These are phyloP conservation scores for Apis laboriosa DNA, from an alignment of 1,140 invertebrate species.

Conservation along the genomic window DNA sequence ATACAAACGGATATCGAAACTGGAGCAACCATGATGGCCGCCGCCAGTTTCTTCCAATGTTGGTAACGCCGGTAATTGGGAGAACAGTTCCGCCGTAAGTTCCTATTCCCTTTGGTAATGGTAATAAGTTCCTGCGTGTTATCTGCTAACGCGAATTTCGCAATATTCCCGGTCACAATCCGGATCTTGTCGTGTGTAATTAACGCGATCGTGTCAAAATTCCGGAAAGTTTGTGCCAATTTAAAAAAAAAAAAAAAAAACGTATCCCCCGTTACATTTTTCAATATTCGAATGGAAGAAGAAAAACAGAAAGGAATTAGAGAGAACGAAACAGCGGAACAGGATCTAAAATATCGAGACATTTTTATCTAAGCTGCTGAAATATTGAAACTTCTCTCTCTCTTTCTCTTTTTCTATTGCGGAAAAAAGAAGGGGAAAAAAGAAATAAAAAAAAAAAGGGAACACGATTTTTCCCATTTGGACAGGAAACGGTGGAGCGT, in stretches of 20 bases:
- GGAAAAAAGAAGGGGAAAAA: not conserved
- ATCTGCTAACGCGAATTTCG: not conserved
- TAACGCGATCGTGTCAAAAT: not conserved
- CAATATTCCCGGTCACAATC: not conserved
- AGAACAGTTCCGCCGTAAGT: not conserved
- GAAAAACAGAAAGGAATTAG: not conserved
- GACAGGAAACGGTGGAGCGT: not conserved
- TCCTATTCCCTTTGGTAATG: not conserved
- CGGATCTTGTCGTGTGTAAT: not conserved
- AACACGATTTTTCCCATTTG: constrained; percentile 13
- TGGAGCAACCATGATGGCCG: not conserved
- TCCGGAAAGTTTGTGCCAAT: too few relatives aligned
- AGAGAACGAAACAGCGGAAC: not conserved
- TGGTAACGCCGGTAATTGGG: not conserved
- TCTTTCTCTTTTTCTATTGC: too few relatives aligned
- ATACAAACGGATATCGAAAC: constrained; percentile 1
- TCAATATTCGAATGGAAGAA: not conserved
- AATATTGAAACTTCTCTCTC: not conserved
- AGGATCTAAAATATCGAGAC: not conserved
- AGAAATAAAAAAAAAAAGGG: not conserved
- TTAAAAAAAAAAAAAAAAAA: not conserved
- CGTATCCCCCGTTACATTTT: not conserved
- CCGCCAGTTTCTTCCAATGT: constrained; percentile 8
- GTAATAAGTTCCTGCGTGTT: not conserved
- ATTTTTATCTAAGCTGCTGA: not conserved